Evolutionary conservation across 2,888 invertebrate species (phyloP).

Genomic region (Caenorhabditis sp.): DNA sequence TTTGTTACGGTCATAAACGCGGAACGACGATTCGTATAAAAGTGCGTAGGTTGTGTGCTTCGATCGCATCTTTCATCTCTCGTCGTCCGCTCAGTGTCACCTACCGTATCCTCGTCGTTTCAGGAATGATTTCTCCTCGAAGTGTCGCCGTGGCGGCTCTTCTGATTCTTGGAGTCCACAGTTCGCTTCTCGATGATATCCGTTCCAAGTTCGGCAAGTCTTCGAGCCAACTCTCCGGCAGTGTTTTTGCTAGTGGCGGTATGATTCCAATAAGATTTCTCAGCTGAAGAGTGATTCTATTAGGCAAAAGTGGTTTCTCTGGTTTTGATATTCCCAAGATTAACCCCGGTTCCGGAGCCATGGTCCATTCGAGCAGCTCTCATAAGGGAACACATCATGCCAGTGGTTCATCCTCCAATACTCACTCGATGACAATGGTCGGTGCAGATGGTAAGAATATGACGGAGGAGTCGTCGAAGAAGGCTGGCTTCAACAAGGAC

Average conservation of each 20-base stretch:
- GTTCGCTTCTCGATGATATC: conserved; percentile 38
- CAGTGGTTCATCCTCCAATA: conserved; percentile 45
- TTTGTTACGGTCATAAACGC: conserved; percentile 39
- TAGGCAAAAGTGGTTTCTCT: conserved; percentile 13
- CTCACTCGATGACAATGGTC: conserved; percentile 35
- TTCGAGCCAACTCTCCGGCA: neutral
- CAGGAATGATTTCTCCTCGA: conserved; percentile 44
- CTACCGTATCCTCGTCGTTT: neutral
- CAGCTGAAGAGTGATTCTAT: neutral
- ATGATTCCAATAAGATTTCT: neutral
- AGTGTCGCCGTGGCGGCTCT: conserved; percentile 50
- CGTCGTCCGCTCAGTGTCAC: neutral
- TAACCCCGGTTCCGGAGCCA: conserved; percentile 14
- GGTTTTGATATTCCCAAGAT: conserved; percentile 29
- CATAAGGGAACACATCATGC: conserved; percentile 39
- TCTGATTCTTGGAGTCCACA: conserved; percentile 47
- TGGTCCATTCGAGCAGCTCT: conserved; percentile 20
- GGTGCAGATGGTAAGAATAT: conserved; percentile 53
- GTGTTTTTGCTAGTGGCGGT: conserved; percentile 13
- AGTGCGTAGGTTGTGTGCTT: conserved; percentile 5
- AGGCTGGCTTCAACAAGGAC: conserved; percentile 40
- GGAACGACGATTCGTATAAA: conserved; percentile 37
- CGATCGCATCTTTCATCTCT: conserved; percentile 23
- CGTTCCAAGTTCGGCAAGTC: conserved; percentile 19
- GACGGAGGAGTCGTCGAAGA: conserved; percentile 13